phyloP scores from a whole-genome alignment of 1,140 invertebrate species.

The Notospermus geniculatus region DNA sequence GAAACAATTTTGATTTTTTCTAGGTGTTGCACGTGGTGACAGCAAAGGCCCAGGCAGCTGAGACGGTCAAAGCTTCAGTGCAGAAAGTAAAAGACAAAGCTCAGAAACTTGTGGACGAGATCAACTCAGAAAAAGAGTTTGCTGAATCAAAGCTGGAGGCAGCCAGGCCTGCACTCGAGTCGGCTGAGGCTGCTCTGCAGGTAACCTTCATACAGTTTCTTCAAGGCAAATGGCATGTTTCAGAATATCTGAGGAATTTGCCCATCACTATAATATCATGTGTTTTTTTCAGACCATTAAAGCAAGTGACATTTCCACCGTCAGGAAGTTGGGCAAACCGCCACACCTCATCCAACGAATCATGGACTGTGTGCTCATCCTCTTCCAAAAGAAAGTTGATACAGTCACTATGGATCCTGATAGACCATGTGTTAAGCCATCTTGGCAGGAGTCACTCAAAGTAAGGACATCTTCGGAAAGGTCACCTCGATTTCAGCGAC shows the following conservation, averaged over 20 bases:
- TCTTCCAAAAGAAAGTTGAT: constrained; percentile 86
- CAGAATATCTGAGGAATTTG: too few species aligned
- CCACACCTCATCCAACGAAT: constrained; percentile 96
- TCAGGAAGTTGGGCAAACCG: constrained; percentile 88
- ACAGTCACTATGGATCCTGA: constrained; percentile 75
- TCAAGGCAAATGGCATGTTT: too few species aligned
- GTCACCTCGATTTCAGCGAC: too few species aligned
- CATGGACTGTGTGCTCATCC: constrained; percentile 92
- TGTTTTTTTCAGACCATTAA: constrained; percentile 77
- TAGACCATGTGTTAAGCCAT: constrained; percentile 81
- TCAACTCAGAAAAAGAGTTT: constrained; percentile 80
- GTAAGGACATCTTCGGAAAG: too few species aligned
- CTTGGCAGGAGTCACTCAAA: constrained; percentile 91
- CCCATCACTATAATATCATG: background rate
- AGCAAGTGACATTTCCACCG: constrained; percentile 84
- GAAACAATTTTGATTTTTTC: background rate
- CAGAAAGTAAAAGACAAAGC: constrained; percentile 85
- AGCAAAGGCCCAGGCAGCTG: constrained; percentile 84
- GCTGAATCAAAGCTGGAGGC: constrained; percentile 90
- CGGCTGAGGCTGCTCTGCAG: constrained; percentile 84
- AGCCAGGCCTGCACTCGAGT: constrained; percentile 86
- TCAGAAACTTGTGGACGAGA: constrained; percentile 82
- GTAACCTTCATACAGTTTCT: too few species aligned
- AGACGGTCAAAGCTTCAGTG: constrained; percentile 90
- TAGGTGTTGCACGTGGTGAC: constrained; percentile 57